These are phyloP conservation scores for Nudaria mundana DNA, from an alignment of 2,888 invertebrate species.

Conservation along the genomic window DNA sequence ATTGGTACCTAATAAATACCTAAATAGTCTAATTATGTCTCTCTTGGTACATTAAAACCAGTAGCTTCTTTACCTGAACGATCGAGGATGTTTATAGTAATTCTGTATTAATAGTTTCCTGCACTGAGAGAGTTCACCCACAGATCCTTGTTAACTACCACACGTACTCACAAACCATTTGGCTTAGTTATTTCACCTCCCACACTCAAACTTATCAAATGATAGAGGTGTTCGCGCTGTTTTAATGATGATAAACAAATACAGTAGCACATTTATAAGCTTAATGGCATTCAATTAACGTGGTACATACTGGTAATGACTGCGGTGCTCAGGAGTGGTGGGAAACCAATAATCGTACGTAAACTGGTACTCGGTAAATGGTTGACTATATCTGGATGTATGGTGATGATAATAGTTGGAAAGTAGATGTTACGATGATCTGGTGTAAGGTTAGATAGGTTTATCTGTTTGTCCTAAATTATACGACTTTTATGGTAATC, in stretches of 20 bases:
- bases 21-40: no score
- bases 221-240: slow-evolving; percentile 27
- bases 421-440: slow-evolving; percentile 1
- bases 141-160: slow-evolving; percentile 3
- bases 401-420: slow-evolving; percentile 24
- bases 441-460: slow-evolving; percentile 4
- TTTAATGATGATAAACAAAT: slow-evolving; percentile 31
- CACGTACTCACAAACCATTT: slow-evolving; percentile 21
- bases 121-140: background rate
- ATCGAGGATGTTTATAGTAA: no score
- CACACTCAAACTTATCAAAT: slow-evolving; percentile 25
- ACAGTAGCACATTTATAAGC: slow-evolving; percentile 19
- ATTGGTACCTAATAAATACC: no score
- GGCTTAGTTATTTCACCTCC: slow-evolving; percentile 24
- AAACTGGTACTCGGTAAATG: slow-evolving; percentile 23
- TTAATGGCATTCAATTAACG: slow-evolving; percentile 54
- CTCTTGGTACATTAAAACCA: no score
- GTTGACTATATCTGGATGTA: slow-evolving; percentile 16
- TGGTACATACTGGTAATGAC: slow-evolving; percentile 34
- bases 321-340: slow-evolving; percentile 13
- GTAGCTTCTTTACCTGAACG: no score
- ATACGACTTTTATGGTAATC: no score
- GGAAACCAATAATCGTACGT: slow-evolving; percentile 30
- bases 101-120: background rate
- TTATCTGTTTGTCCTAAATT: background rate